Conservation (phyloP, 2,113 vertebrate species). For the Nothoprocta perdicaria region DNA sequence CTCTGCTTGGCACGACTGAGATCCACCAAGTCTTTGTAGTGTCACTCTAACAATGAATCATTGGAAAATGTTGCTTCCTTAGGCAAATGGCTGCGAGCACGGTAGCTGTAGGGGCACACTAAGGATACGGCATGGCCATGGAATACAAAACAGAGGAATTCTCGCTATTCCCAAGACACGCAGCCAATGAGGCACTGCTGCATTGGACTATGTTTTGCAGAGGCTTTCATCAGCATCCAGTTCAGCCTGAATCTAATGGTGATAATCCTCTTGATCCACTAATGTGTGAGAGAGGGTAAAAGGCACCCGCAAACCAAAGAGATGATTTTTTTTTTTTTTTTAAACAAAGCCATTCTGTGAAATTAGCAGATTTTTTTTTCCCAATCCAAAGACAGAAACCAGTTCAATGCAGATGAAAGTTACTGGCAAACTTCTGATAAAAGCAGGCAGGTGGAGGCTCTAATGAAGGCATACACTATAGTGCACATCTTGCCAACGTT, state of each 20-base stretch:
- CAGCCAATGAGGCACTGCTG: background rate
- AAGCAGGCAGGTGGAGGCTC: constrained; percentile 39
- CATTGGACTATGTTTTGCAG: background rate
- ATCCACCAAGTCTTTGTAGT: background rate
- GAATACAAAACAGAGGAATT: constrained; percentile 3
- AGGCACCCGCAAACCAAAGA: background rate
- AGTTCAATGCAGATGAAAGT: constrained; percentile 44
- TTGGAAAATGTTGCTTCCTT: background rate
- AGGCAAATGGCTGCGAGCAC: background rate
- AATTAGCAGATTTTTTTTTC: constrained; percentile 13
- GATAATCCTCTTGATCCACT: constrained; percentile 12
- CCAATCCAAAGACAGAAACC: constrained; percentile 15
- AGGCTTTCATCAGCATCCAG: constrained; percentile 5
- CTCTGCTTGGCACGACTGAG: background rate
- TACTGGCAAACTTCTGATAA: constrained; percentile 37
- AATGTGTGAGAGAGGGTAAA: background rate
- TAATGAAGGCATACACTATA: constrained; percentile 51
- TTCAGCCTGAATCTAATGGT: background rate
- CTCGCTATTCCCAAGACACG: background rate
- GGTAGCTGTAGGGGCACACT: background rate
- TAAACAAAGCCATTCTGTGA: background rate
- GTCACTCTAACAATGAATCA: background rate
- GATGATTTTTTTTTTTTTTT: background rate
- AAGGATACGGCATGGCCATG: background rate
- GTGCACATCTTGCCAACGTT: constrained; percentile 48